These are phyloP conservation scores for Calameuta filiformis DNA, from an alignment of 2,888 invertebrate species.

Conservation along the genomic window DNA sequence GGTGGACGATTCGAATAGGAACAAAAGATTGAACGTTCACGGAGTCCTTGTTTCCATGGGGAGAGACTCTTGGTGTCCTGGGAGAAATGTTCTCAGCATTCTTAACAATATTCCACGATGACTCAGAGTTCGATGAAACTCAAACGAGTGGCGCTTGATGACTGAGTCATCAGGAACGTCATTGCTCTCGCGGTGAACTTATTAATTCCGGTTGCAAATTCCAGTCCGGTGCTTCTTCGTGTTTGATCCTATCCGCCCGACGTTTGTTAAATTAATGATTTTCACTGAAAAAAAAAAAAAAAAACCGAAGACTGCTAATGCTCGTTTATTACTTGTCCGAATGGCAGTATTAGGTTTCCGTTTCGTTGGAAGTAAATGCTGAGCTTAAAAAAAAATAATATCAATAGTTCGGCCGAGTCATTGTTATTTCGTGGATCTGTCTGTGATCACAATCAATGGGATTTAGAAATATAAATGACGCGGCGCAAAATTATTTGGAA, in stretches of 20 bases:
- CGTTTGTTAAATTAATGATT: background rate
- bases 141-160: background rate
- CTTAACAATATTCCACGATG: background rate
- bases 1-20: background rate
- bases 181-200: background rate
- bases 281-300: background rate
- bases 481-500: no score
- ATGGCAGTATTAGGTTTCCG: no score
- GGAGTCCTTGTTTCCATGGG: background rate
- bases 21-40: background rate
- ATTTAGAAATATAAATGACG: no score
- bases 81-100: background rate
- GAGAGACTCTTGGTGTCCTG: background rate
- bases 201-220: background rate
- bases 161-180: background rate
- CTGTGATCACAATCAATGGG: no score
- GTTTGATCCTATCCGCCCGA: background rate
- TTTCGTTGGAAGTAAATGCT: no score
- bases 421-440: no score
- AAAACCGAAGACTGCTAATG: background rate
- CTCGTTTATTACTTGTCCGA: no score
- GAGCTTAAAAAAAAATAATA: no score
- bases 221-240: background rate
- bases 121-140: background rate
- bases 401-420: no score